Evolutionary conservation across 2,888 invertebrate species (phyloP).

Genomic region (Nephrotoma guestfalica): DNA sequence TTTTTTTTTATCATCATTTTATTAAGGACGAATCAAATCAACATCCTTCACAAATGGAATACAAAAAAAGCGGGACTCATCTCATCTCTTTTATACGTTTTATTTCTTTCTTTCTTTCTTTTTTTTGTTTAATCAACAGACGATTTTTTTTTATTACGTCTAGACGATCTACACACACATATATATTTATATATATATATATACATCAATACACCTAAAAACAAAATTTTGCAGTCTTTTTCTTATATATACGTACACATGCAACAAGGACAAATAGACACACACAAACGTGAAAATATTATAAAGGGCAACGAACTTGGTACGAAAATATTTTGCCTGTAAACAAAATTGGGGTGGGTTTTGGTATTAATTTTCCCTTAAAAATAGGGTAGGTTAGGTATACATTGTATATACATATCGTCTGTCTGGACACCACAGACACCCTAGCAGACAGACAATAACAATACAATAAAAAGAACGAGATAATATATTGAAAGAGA

Average conservation of each 20-base stretch:
- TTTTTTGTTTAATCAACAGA: neutral
- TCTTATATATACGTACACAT: neutral
- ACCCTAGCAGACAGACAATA: neutral
- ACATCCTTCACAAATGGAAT: neutral
- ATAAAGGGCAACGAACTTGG: constrained; percentile 3
- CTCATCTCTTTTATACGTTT: neutral
- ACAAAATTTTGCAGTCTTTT: neutral
- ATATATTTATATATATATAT: neutral
- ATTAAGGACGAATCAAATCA: constrained; percentile 2
- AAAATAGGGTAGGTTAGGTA: constrained; percentile 2
- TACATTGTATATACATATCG: neutral
- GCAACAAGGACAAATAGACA: neutral
- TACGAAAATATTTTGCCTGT: neutral
- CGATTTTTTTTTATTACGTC: constrained; percentile 1
- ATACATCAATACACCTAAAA: too few species aligned
- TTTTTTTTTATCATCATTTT: neutral
- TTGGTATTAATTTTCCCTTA: neutral
- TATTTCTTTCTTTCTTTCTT: neutral
- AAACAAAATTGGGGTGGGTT: neutral
- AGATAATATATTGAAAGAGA: neutral
- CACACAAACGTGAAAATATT: neutral
- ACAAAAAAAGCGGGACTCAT: neutral
- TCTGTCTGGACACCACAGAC: neutral
- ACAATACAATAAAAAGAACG: neutral
- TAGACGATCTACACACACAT: neutral